phyloP scores from a whole-genome alignment of 2,888 invertebrate species.

The Eristalis arbustorum region DNA sequence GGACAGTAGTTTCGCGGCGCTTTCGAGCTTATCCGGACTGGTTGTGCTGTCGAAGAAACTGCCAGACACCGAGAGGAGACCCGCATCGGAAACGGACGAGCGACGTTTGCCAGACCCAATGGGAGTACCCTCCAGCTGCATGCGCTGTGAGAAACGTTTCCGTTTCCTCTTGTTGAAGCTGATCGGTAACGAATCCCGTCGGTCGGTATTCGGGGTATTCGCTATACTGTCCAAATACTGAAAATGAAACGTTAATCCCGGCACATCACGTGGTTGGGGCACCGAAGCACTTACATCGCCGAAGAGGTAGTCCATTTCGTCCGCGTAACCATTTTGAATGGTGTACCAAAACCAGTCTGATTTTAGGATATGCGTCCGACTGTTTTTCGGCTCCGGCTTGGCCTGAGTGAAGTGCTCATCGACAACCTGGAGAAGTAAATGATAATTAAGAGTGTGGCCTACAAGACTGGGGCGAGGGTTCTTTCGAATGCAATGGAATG shows the following conservation, averaged over 20 bases:
- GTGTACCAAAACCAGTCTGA: slow-evolving; percentile 99
- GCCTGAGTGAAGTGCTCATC: slow-evolving; percentile 88
- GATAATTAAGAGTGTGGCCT: background rate
- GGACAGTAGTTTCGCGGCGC: slow-evolving; percentile 74
- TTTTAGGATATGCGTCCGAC: slow-evolving; percentile 89
- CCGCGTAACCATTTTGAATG: slow-evolving; percentile 96
- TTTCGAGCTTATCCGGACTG: slow-evolving; percentile 86
- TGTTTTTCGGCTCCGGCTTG: slow-evolving; percentile 86
- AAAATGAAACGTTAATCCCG: background rate
- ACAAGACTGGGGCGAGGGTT: too few species aligned
- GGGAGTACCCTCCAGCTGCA: slow-evolving; percentile 79
- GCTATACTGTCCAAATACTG: slow-evolving; percentile 80
- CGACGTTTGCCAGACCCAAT: slow-evolving; percentile 85
- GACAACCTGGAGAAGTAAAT: slow-evolving; percentile 84
- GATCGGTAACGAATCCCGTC: slow-evolving; percentile 83
- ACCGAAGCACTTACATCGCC: slow-evolving; percentile 86
- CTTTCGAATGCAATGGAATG: slow-evolving; percentile 12
- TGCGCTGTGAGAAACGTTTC: slow-evolving; percentile 84
- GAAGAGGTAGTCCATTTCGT: slow-evolving; percentile 93
- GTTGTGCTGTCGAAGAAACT: slow-evolving; percentile 94
- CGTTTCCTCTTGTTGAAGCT: slow-evolving; percentile 86
- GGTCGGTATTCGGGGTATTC: slow-evolving; percentile 80
- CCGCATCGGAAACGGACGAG: slow-evolving; percentile 92
- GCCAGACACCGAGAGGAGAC: slow-evolving; percentile 90
- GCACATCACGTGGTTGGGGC: background rate